phyloP scores from a whole-genome alignment of 2,797 vertebrate genomes.

The Tinamus major region DNA sequence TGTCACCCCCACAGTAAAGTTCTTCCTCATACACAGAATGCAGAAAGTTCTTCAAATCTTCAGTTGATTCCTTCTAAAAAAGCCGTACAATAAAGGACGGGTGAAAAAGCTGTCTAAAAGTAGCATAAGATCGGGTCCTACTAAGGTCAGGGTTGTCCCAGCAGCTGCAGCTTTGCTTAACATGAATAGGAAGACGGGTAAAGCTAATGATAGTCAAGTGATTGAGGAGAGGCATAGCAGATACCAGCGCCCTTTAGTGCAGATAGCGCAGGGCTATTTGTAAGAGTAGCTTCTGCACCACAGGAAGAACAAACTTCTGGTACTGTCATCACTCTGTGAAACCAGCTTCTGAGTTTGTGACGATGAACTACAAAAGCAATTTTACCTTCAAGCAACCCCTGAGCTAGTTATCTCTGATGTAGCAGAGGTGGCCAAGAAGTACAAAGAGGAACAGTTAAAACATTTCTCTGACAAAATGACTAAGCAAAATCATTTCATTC shows the following conservation, averaged over 20 bases:
- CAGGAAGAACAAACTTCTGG: not conserved
- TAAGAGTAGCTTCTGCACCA: not conserved
- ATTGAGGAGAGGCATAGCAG: not conserved
- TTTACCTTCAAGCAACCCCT: not conserved
- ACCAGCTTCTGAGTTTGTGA: not conserved
- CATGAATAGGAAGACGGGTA: not conserved
- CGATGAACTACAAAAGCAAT: not conserved
- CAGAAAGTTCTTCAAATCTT: not conserved
- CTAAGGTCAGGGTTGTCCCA: not conserved
- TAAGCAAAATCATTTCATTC: not conserved
- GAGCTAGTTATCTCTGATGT: not conserved
- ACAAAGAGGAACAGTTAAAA: not conserved
- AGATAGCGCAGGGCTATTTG: not conserved
- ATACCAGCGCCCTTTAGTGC: not conserved
- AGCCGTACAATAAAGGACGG: not conserved
- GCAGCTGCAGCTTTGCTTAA: not conserved
- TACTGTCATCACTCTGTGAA: not conserved
- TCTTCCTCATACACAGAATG: no score
- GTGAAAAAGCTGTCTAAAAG: not conserved
- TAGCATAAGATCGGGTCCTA: not conserved
- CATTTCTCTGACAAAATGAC: not conserved
- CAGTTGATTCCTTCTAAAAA: not conserved
- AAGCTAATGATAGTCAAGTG: not conserved
- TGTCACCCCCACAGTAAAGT: no score
- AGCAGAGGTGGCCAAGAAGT: not conserved